Conservation (phyloP, 2,113 vertebrate genomes). For the Tychaedon coryphoeus region DNA sequence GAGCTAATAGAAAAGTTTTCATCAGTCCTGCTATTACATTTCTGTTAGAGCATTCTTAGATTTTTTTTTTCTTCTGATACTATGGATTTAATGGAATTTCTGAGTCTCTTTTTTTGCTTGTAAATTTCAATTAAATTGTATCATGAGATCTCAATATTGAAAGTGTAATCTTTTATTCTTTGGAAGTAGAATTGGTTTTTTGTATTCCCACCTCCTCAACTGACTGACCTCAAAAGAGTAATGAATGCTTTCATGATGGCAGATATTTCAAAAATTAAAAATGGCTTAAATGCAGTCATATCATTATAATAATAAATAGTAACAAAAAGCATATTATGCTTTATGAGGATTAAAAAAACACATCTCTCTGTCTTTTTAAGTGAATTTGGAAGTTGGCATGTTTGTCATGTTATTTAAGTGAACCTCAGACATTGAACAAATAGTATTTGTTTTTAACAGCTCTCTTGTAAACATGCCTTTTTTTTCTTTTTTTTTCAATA, state of each 20-base stretch:
- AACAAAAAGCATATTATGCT: background rate
- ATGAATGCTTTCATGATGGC: background rate
- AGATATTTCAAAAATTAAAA: background rate
- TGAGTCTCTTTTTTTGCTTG: slow-evolving; percentile 43
- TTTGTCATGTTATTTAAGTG: slow-evolving; percentile 8
- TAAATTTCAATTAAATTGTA: slow-evolving; percentile 55
- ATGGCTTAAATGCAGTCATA: background rate
- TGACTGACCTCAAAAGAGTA: background rate
- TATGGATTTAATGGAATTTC: slow-evolving; percentile 55
- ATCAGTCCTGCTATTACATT: slow-evolving; percentile 35
- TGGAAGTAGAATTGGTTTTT: background rate
- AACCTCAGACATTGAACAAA: background rate
- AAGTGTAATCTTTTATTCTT: slow-evolving; percentile 27
- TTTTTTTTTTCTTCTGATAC: background rate
- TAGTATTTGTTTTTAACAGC: background rate
- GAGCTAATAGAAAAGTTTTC: slow-evolving; percentile 46
- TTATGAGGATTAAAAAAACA: background rate
- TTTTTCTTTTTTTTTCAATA: background rate
- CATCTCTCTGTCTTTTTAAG: background rate
- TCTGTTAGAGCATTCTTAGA: background rate
- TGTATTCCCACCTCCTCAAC: background rate
- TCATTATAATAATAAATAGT: background rate
- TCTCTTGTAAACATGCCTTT: background rate
- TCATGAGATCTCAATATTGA: slow-evolving; percentile 33
- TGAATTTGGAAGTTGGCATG: background rate